These are phyloP conservation scores for Selenia dentaria DNA, from an alignment of 2,888 invertebrate species.

Conservation along the genomic window DNA sequence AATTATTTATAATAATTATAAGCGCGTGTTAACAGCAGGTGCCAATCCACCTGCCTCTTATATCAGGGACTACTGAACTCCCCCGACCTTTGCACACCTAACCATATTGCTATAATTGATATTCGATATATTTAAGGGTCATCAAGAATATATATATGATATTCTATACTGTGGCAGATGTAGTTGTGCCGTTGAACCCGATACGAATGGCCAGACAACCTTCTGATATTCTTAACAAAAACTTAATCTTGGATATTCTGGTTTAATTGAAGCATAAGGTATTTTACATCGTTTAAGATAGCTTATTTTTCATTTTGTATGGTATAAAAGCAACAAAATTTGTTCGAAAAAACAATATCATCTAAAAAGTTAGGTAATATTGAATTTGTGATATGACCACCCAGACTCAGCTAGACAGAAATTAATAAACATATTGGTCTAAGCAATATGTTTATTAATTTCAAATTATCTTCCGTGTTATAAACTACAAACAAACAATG, in stretches of 20 bases:
- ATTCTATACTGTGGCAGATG: slow-evolving; percentile 6
- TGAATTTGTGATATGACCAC: no score
- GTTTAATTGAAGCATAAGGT: neutral
- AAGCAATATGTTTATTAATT: no score
- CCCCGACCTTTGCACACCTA: slow-evolving; percentile 45
- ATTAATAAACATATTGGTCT: no score
- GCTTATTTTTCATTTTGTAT: no score
- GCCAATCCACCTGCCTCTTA: slow-evolving; percentile 49
- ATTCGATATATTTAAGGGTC: slow-evolving; percentile 2
- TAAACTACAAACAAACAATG: no score
- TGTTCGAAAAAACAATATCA: no score
- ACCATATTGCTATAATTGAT: neutral
- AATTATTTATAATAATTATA: slow-evolving; percentile 28
- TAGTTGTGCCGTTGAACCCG: slow-evolving; percentile 10
- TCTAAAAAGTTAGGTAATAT: no score
- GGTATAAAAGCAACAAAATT: no score
- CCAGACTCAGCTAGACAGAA: no score
- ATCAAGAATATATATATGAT: slow-evolving; percentile 10
- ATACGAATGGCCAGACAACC: slow-evolving; percentile 22
- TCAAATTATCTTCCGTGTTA: no score
- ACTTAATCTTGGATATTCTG: neutral
- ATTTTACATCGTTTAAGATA: no score
- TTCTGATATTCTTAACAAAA: slow-evolving; percentile 10
- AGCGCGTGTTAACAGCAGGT: slow-evolving; percentile 47
- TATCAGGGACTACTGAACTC: slow-evolving; percentile 58